Evolutionary conservation across 2,113 vertebrate genomes (phyloP).

Genomic region (Larimichthys polyactis): DNA sequence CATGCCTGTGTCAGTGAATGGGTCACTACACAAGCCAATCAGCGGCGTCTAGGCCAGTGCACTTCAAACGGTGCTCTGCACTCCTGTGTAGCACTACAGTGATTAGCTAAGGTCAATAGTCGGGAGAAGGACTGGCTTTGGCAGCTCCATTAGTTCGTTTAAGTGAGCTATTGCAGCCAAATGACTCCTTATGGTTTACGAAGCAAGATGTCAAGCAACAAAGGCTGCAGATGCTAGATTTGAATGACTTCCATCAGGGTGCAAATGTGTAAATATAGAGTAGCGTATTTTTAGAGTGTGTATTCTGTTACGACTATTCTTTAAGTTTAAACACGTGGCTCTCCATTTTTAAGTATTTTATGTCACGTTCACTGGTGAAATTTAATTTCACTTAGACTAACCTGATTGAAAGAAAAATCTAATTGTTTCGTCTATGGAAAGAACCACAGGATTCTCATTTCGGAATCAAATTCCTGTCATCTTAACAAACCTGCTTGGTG

Average conservation of each 20-base stretch:
- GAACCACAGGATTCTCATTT: no score
- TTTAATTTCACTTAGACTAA: neutral
- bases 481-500: no score
- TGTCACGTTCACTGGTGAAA: neutral
- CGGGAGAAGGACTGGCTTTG: conserved; percentile 48
- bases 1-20: conserved; percentile 39
- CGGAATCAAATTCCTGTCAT: no score
- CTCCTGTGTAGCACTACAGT: conserved; percentile 66
- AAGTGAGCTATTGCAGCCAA: conserved; percentile 50
- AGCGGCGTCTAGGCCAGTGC: conserved; percentile 50
- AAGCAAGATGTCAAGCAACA: conserved; percentile 26
- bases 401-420: neutral
- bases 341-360: no score
- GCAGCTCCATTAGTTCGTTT: conserved; percentile 44
- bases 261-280: neutral
- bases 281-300: neutral
- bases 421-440: no score
- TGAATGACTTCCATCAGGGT: neutral
- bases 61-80: conserved; percentile 75
- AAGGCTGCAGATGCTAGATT: conserved; percentile 12
- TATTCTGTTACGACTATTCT: neutral
- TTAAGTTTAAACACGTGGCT: neutral
- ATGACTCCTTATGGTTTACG: conserved; percentile 21
- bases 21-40: conserved; percentile 62
- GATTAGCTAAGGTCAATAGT: conserved; percentile 80